These are phyloP conservation scores for Orchesella flavescens DNA, from an alignment of 2,888 invertebrate species.

Conservation along the genomic window DNA sequence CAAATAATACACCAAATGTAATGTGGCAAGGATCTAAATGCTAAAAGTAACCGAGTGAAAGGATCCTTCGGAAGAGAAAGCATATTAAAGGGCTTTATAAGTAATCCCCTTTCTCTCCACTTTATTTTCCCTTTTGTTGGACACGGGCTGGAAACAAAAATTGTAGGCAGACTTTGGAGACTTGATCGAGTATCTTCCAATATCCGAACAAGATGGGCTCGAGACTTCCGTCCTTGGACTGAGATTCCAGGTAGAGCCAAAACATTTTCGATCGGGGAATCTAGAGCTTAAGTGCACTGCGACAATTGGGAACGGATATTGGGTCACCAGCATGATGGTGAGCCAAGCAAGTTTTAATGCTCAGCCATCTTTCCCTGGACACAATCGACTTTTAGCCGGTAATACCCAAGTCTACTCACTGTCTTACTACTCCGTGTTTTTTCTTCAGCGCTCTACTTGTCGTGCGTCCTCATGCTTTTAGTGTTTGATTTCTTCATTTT, in stretches of 20 bases:
- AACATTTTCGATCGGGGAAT: constrained; percentile 66
- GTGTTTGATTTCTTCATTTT: constrained; percentile 33
- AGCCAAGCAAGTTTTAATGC: constrained; percentile 70
- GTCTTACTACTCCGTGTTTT: not conserved
- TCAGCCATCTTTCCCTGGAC: constrained; percentile 70
- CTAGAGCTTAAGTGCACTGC: constrained; percentile 72
- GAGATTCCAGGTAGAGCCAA: constrained; percentile 68
- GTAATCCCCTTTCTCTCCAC: constrained; percentile 50
- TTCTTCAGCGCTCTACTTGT: constrained; percentile 36
- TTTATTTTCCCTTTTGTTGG: constrained; percentile 31
- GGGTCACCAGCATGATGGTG: constrained; percentile 65
- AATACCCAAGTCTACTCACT: constrained; percentile 42
- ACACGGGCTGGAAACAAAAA: not conserved
- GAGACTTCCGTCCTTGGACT: constrained; percentile 71
- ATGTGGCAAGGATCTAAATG: constrained; percentile 16
- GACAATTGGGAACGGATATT: constrained; percentile 71
- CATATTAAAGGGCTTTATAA: constrained; percentile 43
- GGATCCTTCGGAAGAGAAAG: not conserved
- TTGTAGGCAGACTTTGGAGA: constrained; percentile 59
- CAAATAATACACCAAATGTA: not conserved
- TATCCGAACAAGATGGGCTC: constrained; percentile 68
- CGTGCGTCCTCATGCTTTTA: constrained; percentile 37
- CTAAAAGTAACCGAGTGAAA: not conserved
- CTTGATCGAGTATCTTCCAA: constrained; percentile 69
- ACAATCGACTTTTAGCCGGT: constrained; percentile 69